Evolutionary conservation across 1,140 invertebrate genomes (phyloP), one percentile per base, ranked within the genome.

Genomic region (Drosophila ananassae): DNA sequence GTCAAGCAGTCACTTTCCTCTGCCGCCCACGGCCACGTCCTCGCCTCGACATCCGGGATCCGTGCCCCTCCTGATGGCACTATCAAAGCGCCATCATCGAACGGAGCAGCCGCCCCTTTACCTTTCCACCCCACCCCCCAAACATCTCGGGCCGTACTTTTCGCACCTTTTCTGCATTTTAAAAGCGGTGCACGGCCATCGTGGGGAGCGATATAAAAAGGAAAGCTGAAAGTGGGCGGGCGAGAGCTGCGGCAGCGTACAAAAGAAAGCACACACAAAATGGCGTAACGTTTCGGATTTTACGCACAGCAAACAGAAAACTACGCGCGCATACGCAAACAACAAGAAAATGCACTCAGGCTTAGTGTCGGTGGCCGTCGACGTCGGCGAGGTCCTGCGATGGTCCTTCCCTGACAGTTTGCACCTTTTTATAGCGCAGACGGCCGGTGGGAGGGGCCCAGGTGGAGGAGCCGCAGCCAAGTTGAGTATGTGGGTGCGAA

Each of bases 321-420:
- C 83, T 89, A 83, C 84, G 83, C 83, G 75, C 83, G 83, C 83
- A 73, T 89, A 89, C 83, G 89, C 84, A 89, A 69, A 87, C 82
- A 89, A 89, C 83, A 89, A 89, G 83, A 89, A 89, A 89, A 89
- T 89, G 83, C 83, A 89, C 83, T 89, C 83, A 89, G 84, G 83
- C 83, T 89, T 89, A 89, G 83, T 89, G 83, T 89, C 83, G 83
- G 83, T 79, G 83, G 83, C 77, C 79, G 76, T 50, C 71, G 71
- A 58, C 55, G 51, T 48, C 57, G 55, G 44, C 44, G 44, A 66
- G 57, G 76, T 62, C 59, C 59, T 81, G 71, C 30, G 62, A 41
- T 53, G 51, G 73, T 76, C 60, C 61, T 73, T 67, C 21, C 62
- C 54, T 58, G 55, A 55, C 82, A 77, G 82, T 85, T 85, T 87